A percentile compares a stretch with the other conserved stretches of the same genome.
Evolutionary conservation across 2,113 vertebrate genomes (phyloP).

Genomic region (Ammospiza caudacuta): DNA sequence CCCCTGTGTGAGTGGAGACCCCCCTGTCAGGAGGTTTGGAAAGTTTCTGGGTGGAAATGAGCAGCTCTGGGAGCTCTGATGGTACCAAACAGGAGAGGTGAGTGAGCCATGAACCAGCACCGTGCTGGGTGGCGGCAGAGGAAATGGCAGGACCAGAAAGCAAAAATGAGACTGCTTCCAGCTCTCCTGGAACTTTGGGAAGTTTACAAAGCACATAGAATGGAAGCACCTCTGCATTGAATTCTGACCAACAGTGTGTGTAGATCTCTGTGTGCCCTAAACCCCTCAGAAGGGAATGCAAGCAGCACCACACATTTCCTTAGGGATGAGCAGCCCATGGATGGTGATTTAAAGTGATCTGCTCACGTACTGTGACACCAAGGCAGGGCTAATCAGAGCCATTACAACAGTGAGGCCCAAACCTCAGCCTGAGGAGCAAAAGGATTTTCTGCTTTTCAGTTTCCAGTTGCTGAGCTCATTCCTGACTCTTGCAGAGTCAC

Average conservation of each 20-base stretch:
- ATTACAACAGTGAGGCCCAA: neutral
- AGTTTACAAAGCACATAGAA: neutral
- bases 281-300: neutral
- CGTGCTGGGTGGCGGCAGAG: neutral
- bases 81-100: neutral
- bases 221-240: fast-evolving
- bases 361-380: neutral
- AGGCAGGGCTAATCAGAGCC: neutral
- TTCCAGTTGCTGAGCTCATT: constrained; percentile 47
- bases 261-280: neutral
- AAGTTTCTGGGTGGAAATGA: neutral
- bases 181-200: neutral
- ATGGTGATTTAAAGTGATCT: neutral
- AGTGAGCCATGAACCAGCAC: neutral
- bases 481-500: constrained; percentile 45
- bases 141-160: neutral
- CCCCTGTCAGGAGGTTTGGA: neutral
- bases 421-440: neutral
- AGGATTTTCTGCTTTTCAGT: constrained; percentile 27
- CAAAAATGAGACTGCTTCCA: neutral
- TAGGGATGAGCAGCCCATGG: neutral
- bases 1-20: neutral
- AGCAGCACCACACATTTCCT: neutral
- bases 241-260: neutral
- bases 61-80: fast-evolving